Evolutionary conservation across 1,140 invertebrate genomes (phyloP).

Genomic region (Lepidurus couesii): DNA sequence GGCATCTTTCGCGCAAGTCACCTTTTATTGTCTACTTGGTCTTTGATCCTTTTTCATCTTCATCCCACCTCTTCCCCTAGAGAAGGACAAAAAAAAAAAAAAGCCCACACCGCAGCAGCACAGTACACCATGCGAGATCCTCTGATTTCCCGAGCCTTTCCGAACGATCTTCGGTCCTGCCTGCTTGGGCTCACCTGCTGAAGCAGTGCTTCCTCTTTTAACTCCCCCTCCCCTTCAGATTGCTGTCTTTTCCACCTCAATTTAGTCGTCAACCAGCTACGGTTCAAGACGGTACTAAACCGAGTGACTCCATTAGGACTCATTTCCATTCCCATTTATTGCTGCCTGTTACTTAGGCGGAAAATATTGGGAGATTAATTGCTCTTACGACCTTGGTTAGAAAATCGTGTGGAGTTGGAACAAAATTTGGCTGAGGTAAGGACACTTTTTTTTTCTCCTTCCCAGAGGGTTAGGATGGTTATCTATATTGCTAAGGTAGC

Average conservation of each 20-base stretch:
- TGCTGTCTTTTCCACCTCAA: conserved; percentile 13
- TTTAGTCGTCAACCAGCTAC: conserved; percentile 21
- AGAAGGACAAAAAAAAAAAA: background rate
- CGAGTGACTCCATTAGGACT: background rate
- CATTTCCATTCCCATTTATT: background rate
- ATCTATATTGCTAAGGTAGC: too few relatives aligned
- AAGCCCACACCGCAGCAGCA: background rate
- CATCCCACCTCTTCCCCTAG: background rate
- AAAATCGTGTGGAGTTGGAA: background rate
- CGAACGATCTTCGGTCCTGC: background rate
- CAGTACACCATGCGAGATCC: background rate
- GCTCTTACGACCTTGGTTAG: background rate
- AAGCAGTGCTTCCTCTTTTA: background rate
- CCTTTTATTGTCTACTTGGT: background rate
- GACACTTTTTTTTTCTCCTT: background rate
- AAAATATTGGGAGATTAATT: background rate
- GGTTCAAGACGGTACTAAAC: conserved; percentile 16
- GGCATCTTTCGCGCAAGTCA: background rate
- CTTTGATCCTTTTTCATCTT: background rate
- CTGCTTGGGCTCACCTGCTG: background rate
- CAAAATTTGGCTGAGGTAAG: background rate
- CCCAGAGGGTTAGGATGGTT: too few relatives aligned
- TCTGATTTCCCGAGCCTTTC: background rate
- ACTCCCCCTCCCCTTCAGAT: background rate
- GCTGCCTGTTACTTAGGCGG: background rate